phyloP scores from a whole-genome alignment of 1,140 invertebrate genomes.

The Philotrypesis tridentata region DNA sequence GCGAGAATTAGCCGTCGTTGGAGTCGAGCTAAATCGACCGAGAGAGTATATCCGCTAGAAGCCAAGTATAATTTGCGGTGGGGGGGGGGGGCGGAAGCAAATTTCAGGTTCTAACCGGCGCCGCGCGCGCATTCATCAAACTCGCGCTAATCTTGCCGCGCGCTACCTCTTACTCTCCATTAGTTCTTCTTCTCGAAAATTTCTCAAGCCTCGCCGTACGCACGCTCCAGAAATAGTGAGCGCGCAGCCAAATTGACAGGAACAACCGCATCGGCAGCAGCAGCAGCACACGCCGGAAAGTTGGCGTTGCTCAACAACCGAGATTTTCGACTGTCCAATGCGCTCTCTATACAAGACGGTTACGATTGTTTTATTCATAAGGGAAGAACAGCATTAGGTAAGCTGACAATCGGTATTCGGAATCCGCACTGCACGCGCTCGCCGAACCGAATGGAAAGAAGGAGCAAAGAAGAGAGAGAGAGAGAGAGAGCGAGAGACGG shows the following conservation, averaged over 20 bases:
- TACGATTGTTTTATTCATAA: constrained; percentile 52
- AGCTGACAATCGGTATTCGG: constrained; percentile 51
- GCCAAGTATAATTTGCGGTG: too few species aligned
- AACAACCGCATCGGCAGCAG: background rate
- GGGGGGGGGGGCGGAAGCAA: too few species aligned
- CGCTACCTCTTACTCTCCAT: too few species aligned
- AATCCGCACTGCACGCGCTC: constrained; percentile 12
- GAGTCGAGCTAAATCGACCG: too few species aligned
- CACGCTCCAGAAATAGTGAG: background rate
- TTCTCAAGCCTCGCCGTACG: background rate
- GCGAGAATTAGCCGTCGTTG: too few species aligned
- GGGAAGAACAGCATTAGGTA: constrained; percentile 32
- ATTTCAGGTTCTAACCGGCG: too few species aligned
- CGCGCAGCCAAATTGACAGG: constrained; percentile 6
- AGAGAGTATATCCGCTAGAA: too few species aligned
- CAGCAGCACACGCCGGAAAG: background rate
- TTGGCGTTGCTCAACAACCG: background rate
- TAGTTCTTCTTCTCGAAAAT: background rate
- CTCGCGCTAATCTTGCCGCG: too few species aligned
- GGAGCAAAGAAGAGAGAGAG: background rate
- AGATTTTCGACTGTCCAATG: background rate
- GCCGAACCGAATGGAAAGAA: constrained; percentile 1
- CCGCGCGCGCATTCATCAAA: too few species aligned
- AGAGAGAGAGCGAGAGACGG: constrained; percentile 32
- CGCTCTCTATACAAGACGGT: constrained; percentile 16